Base-by-base conservation (phyloP, 1,140 invertebrate genomes). In the Orchestia grillus region DNA sequence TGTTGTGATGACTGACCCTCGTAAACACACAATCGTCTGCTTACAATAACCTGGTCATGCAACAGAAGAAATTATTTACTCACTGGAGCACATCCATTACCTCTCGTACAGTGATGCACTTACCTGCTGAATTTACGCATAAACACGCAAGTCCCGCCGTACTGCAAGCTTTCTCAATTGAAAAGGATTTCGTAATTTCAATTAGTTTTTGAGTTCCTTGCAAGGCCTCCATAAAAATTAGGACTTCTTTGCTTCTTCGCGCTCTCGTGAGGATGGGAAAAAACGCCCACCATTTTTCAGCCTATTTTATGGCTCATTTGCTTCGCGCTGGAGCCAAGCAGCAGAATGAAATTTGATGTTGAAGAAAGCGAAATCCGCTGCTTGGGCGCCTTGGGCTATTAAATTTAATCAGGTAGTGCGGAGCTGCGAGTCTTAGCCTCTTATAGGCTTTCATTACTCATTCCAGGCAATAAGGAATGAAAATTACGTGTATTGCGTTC, bases 371-470 rank as follows among this genome's bases (percentile, higher is more conserved):
- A 94, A 94, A 45, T 94, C 92, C 92, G 40, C 43, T 44, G 36
- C 92, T 40, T 45, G 19, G 8, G 36, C 92, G 92, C 92, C 92
- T 94, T 16, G 44, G 47, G 92, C 92, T 94, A 94, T 94, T 94
- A 94, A 94, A 94, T 94, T 94, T 94, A 94, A 94, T 94, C 92
- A 94, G 92, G 92, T 45, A 45, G 44, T 45, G 92, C 44, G 92
- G 40, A 47, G 92, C 44, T 15, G 92, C 92, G 92, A 44, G 43
- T 94, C 92, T 44, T 94, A 44, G 92, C 92, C 92, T 47, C 44
- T 45, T 44, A 45, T 45, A 45, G 44, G 44, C 40, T 94, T 94
- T 94, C 44, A 94, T 94, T 45, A 94, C 92, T 44, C 92, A 94
- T 94, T 94, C 41, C 92, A 15, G 44, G 88, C 43, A 77, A 77